Evolutionary conservation across 2,888 invertebrate species (phyloP).

Genomic region (Rhagophthalmus giganteus): DNA sequence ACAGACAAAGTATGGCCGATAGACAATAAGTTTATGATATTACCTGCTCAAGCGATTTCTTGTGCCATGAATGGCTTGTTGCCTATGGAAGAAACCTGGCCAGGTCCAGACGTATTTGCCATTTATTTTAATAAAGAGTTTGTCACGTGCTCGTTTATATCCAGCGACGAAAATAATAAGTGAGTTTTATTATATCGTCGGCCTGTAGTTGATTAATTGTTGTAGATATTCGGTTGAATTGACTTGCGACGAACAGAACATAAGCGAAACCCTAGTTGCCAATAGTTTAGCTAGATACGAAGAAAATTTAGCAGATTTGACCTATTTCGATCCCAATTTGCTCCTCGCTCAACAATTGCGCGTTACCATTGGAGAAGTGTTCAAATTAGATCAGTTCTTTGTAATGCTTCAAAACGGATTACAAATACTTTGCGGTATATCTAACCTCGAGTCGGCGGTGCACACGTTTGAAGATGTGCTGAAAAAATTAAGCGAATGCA

Average conservation of each 20-base stretch:
- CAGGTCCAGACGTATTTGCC: slow-evolving; percentile 59
- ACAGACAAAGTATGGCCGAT: slow-evolving; percentile 73
- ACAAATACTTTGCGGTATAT: slow-evolving; percentile 57
- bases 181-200: too few relatives aligned
- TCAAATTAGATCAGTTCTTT: slow-evolving; percentile 53
- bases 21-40: slow-evolving; percentile 65
- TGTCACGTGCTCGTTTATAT: slow-evolving; percentile 63
- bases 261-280: slow-evolving; percentile 40
- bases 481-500: slow-evolving; percentile 57
- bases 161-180: slow-evolving; percentile 53
- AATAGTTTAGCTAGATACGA: slow-evolving; percentile 40
- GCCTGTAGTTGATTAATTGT: too few relatives aligned
- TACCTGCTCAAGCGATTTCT: slow-evolving; percentile 72
- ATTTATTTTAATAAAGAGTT: slow-evolving; percentile 65
- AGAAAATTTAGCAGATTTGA: slow-evolving; percentile 21
- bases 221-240: slow-evolving; percentile 45
- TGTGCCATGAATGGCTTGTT: slow-evolving; percentile 67
- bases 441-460: slow-evolving; percentile 56
- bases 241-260: slow-evolving; percentile 36
- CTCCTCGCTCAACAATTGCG: slow-evolving; percentile 55
- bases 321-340: slow-evolving; percentile 50
- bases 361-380: slow-evolving; percentile 53
- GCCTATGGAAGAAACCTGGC: slow-evolving; percentile 62
- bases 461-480: slow-evolving; percentile 58
- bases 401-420: slow-evolving; percentile 56